Conservation (phyloP, 1,140 invertebrate genomes). For the Nasonia vitripennis region DNA sequence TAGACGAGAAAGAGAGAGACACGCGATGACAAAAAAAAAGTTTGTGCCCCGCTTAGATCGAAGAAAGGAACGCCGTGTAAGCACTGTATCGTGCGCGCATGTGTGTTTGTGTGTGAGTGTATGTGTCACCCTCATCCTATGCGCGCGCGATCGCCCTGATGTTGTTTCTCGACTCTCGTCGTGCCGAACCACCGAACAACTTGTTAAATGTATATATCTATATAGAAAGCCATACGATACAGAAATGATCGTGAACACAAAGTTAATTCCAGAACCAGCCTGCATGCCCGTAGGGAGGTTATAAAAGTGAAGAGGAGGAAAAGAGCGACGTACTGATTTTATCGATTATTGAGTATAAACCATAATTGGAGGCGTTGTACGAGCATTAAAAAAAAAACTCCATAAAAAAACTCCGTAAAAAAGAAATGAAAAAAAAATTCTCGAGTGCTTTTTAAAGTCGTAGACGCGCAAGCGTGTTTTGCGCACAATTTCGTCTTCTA, state of each 20-base stretch:
- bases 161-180: constrained; percentile 11
- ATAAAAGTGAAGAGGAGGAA: constrained; percentile 10
- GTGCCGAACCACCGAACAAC: constrained; percentile 15
- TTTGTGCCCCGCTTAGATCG: neutral
- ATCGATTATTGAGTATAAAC: constrained; percentile 12
- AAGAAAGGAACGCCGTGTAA: neutral
- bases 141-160: neutral
- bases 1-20: neutral
- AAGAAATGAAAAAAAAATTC: neutral
- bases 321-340: constrained; percentile 7
- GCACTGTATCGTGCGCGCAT: neutral
- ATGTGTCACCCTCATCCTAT: neutral
- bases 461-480: constrained; percentile 18
- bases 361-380: neutral
- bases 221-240: constrained; percentile 7
- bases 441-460: constrained; percentile 24
- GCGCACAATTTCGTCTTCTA: constrained; percentile 31
- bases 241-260: constrained; percentile 12
- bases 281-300: constrained; percentile 1
- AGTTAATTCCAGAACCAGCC: constrained; percentile 14
- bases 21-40: neutral
- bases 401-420: neutral
- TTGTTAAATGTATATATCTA: constrained; percentile 32
- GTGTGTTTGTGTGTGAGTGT: neutral
- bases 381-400: neutral